Conservation (phyloP, 1,140 invertebrate genomes). For the Andricus grossulariae region DNA sequence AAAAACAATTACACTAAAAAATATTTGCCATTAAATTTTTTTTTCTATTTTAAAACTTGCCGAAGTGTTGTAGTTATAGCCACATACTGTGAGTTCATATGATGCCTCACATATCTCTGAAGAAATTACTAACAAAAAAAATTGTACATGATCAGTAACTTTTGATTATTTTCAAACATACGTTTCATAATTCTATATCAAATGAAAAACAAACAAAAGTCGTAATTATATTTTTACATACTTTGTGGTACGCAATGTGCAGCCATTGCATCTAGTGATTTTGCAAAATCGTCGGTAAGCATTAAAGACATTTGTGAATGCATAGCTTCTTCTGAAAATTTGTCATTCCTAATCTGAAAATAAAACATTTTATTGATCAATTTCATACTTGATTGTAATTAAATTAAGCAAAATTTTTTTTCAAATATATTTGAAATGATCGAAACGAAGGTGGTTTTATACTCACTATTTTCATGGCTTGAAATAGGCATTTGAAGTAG, state of each 20-base stretch:
- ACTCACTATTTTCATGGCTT: slow-evolving; percentile 36
- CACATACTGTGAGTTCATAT: slow-evolving; percentile 35
- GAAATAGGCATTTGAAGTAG: slow-evolving; percentile 37
- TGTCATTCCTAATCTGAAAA: slow-evolving; percentile 33
- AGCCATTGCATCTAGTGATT: neutral
- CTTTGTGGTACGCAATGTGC: neutral
- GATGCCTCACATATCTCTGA: slow-evolving; percentile 30
- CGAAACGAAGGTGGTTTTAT: too few relatives aligned
- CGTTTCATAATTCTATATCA: neutral
- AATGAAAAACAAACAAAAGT: too few relatives aligned
- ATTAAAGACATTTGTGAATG: slow-evolving; percentile 26
- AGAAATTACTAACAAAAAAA: slow-evolving; percentile 11
- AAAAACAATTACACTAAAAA: neutral
- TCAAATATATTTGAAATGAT: too few relatives aligned
- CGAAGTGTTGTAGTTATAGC: slow-evolving; percentile 33
- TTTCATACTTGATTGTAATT: too few relatives aligned
- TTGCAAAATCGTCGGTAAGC: slow-evolving; percentile 11
- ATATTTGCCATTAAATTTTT: neutral
- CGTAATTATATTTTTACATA: slow-evolving; percentile 22
- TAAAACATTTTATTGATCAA: neutral
- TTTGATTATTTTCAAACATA: neutral
- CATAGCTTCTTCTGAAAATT: slow-evolving; percentile 14
- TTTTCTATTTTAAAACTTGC: neutral
- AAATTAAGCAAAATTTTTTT: too few relatives aligned
- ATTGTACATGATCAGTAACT: neutral